Conservation (phyloP, 2,888 invertebrate genomes). For the Ctena decussata region DNA sequence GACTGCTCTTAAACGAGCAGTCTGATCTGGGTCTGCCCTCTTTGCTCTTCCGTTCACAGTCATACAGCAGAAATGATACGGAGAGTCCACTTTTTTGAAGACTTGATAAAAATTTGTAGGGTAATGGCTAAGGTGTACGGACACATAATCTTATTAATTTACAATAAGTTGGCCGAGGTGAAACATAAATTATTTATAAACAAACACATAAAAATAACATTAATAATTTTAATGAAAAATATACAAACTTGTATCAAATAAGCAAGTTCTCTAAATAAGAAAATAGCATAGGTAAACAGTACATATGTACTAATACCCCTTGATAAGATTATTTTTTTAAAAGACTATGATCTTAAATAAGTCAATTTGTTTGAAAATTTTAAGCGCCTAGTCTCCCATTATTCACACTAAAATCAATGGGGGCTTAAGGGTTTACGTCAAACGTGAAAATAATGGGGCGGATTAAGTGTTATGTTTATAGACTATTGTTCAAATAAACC, state of each 20-base stretch:
- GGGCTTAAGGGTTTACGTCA: not conserved
- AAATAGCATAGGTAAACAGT: not conserved
- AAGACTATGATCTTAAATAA: not conserved
- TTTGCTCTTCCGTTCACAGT: no score
- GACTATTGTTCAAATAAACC: not conserved
- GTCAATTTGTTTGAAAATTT: conserved; percentile 14
- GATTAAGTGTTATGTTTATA: conserved; percentile 1
- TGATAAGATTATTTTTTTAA: not conserved
- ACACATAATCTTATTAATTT: no score
- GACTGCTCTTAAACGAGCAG: no score
- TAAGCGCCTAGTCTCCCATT: not conserved
- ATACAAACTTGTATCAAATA: not conserved
- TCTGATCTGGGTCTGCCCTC: no score
- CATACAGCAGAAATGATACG: no score
- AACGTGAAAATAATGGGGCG: conserved; percentile 12
- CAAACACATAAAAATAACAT: not conserved
- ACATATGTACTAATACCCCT: not conserved
- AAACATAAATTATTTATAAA: not conserved
- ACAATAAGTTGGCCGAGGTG: no score
- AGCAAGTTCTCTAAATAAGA: not conserved
- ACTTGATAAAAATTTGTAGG: no score
- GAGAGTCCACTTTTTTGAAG: no score
- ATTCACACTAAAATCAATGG: conserved; percentile 7
- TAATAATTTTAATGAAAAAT: not conserved
- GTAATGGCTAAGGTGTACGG: no score